Conservation (phyloP, 2,797 vertebrate species). For the Octomys mimax region DNA sequence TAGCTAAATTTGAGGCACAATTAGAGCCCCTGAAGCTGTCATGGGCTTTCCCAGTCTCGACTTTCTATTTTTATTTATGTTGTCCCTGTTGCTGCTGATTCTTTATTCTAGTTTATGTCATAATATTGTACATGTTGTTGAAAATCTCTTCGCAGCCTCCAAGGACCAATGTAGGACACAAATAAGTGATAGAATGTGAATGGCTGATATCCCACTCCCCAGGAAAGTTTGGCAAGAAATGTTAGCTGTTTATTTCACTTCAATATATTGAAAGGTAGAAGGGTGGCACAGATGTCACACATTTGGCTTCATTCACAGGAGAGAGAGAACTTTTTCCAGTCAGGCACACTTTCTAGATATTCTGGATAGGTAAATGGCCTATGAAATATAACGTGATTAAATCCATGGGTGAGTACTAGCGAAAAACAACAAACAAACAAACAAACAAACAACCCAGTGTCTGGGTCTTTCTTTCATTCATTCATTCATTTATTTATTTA, state of each 20-base stretch:
- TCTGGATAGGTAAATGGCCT: neutral
- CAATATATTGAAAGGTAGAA: neutral
- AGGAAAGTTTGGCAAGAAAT: neutral
- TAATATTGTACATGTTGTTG: neutral
- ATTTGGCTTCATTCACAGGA: neutral
- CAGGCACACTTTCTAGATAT: neutral
- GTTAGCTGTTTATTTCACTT: neutral
- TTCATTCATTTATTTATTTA: too few relatives aligned
- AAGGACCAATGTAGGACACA: neutral
- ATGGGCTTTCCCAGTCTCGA: neutral
- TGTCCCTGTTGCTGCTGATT: neutral
- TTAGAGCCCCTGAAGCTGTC: neutral
- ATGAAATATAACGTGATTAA: neutral
- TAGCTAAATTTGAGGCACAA: neutral
- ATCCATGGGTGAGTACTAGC: neutral
- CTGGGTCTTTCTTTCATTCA: too few relatives aligned
- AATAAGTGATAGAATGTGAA: neutral
- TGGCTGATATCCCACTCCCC: neutral
- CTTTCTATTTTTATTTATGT: constrained; percentile 56
- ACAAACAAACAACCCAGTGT: neutral
- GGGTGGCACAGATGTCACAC: neutral
- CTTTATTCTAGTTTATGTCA: neutral
- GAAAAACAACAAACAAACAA: neutral
- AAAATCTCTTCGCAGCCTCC: constrained; percentile 23
- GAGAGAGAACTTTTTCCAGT: neutral